Evolutionary conservation across 2,888 invertebrate genomes (phyloP), one percentile per base, ranked within the genome.

Genomic region (Athalia circularis): DNA sequence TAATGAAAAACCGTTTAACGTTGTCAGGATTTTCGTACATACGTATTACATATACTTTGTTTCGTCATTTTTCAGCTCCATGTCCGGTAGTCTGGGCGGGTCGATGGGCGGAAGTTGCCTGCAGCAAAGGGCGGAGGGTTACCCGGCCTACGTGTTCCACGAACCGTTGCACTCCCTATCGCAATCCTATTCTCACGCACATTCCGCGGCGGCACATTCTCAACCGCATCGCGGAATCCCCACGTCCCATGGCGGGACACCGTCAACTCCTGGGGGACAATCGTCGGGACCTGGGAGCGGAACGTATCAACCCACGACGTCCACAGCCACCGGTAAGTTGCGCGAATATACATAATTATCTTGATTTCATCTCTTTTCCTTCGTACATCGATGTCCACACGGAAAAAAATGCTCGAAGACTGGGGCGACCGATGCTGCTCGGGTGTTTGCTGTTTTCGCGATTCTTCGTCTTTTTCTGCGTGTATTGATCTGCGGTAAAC

Each of bases 61-160:
- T n/a, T 65, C 50, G 5, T 65, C 11, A 13, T 6, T 0, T 59
- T 91, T 84, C 93, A 97, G 97, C 91, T 95, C 97, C 80, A 97
- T 97, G 96, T 94, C 96, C 77, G 93, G 94, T 81, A 94, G 94
- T 84, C 90, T 95, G 88, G 95, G 95, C 84, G 91, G 91, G 80
- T 96, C 96, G 84, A 94, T 95, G 92, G 94, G 94, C 85, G 94
- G 94, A 85, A 96, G 95, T 90, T 97, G 95, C 90, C 94, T 95
- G 85, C 97, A 96, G 90, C 96, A 96, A 91, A 92, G 96, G 79
- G 95, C 96, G 88, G 91, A 93, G 83, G 95, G 95, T 77, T 97
- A 97, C 91, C 96, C 96, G 77, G 89, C 90, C 57, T 97, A 97
- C 92, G 97, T 97, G 95, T 97, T 97, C 91, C 95, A 96, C 85